A percentile compares a stretch with the other conserved stretches of the same genome.
Conservation (phyloP, 1,140 invertebrate genomes). For the Pseudomyrmex gracilis region DNA sequence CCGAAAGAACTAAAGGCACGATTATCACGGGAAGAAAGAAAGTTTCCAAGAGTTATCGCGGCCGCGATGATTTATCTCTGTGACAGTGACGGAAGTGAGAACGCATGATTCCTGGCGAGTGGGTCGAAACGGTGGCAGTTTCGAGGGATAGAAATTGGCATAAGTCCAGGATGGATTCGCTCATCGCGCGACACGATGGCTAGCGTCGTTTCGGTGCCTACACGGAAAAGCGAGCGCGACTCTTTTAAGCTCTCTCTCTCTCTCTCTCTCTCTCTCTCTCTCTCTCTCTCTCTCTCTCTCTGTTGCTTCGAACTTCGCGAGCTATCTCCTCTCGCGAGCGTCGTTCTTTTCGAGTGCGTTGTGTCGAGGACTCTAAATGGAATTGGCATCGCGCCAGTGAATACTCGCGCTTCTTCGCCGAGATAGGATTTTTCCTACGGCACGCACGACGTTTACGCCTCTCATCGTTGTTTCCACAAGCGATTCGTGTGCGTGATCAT, state of each 20-base stretch:
- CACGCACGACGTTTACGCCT: conserved; percentile 61
- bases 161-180: conserved; percentile 56
- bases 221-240: conserved; percentile 50
- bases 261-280: conserved; percentile 13
- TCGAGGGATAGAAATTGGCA: conserved; percentile 63
- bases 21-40: neutral
- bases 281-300: conserved; percentile 13
- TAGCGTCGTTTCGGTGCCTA: conserved; percentile 43
- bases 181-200: conserved; percentile 52
- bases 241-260: conserved; percentile 48
- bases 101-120: conserved; percentile 37
- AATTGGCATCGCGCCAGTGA: conserved; percentile 72
- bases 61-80: conserved; percentile 44
- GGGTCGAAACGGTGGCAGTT: conserved; percentile 19
- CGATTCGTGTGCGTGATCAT: conserved; percentile 61
- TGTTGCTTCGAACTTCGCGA: conserved; percentile 14
- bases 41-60: neutral
- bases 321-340: neutral
- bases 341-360: conserved; percentile 59
- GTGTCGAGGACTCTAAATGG: conserved; percentile 69
- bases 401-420: conserved; percentile 64
- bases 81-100: conserved; percentile 52
- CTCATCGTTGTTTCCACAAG: conserved; percentile 4
- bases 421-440: conserved; percentile 68
- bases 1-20: too few relatives aligned